Percentiles rank a stretch among this genome's conserved stretches.
Evolutionary conservation across 2,888 invertebrate genomes (phyloP).

Genomic region (Panorpa germanica): DNA sequence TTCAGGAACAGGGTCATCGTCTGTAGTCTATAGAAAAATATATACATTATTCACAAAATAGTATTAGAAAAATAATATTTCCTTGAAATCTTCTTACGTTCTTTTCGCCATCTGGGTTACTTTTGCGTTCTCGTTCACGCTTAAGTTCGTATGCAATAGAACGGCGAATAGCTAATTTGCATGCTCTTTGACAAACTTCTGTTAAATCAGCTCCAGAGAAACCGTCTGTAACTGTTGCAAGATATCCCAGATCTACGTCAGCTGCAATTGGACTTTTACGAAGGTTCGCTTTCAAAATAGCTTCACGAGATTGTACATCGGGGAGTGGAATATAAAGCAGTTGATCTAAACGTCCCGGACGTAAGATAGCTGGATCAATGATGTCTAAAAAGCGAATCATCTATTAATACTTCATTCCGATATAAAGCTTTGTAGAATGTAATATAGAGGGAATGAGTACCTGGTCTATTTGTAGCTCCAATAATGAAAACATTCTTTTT

Average conservation of each 20-base stretch:
- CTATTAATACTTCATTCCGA: too few relatives aligned
- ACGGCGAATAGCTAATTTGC: conserved; percentile 3
- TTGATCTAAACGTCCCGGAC: conserved; percentile 39
- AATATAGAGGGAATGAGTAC: too few relatives aligned
- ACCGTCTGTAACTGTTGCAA: conserved; percentile 33
- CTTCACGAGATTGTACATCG: conserved; percentile 31
- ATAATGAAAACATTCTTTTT: conserved; percentile 44
- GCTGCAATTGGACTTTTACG: conserved; percentile 29
- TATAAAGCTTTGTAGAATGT: too few relatives aligned
- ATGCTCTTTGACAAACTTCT: conserved; percentile 40
- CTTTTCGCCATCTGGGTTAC: too few relatives aligned
- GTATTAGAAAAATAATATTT: conserved; percentile 8
- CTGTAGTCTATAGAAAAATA: conserved; percentile 58
- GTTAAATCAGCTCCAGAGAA: conserved; percentile 41
- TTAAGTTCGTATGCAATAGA: too few relatives aligned
- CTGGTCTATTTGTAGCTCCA: conserved; percentile 32
- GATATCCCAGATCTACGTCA: conserved; percentile 29
- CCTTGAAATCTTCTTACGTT: too few relatives aligned
- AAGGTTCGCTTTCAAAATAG: conserved; percentile 33
- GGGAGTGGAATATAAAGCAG: conserved; percentile 39
- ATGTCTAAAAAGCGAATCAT: too few relatives aligned
- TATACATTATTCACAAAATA: conserved; percentile 8
- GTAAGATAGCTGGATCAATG: conserved; percentile 35
- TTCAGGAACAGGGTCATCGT: conserved; percentile 97
- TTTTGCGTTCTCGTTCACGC: too few relatives aligned